Conservation (phyloP, 2,888 invertebrate species). For the Stratiomys singularior region DNA sequence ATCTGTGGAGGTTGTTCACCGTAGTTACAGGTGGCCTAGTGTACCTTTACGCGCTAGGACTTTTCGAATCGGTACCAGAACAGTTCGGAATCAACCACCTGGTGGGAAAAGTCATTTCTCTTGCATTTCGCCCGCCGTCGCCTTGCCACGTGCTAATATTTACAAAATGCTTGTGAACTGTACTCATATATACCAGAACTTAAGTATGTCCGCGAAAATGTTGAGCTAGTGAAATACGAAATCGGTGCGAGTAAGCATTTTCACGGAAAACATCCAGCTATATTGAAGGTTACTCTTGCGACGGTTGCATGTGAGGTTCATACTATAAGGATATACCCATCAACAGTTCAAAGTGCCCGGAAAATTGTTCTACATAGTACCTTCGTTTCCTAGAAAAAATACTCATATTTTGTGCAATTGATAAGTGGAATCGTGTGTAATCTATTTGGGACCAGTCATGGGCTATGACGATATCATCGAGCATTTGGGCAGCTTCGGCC, state of each 20-base stretch:
- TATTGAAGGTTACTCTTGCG: too few species aligned
- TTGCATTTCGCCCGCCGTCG: neutral
- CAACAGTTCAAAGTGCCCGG: neutral
- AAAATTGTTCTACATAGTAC: neutral
- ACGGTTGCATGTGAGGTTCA: too few species aligned
- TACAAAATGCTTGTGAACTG: neutral
- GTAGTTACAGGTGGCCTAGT: neutral
- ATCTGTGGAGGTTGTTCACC: too few species aligned
- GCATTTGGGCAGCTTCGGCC: slow-evolving; percentile 76
- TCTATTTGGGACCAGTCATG: slow-evolving; percentile 64
- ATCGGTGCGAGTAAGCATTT: too few species aligned
- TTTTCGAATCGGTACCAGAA: neutral
- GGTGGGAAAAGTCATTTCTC: neutral
- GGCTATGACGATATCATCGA: slow-evolving; percentile 77
- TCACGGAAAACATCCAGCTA: too few species aligned
- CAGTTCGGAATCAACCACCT: neutral
- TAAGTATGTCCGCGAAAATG: too few species aligned
- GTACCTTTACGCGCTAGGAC: neutral
- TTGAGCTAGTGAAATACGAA: too few species aligned
- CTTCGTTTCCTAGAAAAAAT: neutral
- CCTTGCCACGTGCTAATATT: slow-evolving; percentile 35
- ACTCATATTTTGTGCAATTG: neutral
- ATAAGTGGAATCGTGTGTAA: too few species aligned
- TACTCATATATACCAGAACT: too few species aligned
- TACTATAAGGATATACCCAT: too few species aligned